Percentiles rank a stretch among this genome's conserved stretches.
phyloP scores from a whole-genome alignment of 2,113 vertebrate species.

The Rhabdomys dilectus region DNA sequence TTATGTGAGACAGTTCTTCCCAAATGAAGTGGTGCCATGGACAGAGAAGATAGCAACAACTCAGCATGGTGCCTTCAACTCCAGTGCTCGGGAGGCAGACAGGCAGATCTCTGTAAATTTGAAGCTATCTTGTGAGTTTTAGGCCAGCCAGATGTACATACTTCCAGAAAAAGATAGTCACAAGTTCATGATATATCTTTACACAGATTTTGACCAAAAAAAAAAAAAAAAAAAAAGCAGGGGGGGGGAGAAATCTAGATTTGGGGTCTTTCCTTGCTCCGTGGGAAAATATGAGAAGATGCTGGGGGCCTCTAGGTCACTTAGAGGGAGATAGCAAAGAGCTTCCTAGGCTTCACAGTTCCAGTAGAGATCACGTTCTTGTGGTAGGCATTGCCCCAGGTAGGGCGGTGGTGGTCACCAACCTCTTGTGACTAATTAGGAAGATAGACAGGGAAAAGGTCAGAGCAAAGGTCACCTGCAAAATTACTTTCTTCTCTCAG shows the following conservation, averaged over 20 bases:
- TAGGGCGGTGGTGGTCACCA: neutral
- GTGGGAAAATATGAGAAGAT: neutral
- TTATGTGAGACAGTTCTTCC: neutral
- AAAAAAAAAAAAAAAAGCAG: slow-evolving; percentile 8
- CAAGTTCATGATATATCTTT: neutral
- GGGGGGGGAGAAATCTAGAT: slow-evolving; percentile 20
- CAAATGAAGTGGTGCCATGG: neutral
- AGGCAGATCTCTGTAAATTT: neutral
- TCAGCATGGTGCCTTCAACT: neutral
- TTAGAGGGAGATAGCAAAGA: neutral
- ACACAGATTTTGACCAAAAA: neutral
- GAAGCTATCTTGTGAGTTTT: neutral
- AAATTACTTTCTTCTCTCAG: neutral
- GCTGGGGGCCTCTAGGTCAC: neutral
- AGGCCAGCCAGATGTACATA: neutral
- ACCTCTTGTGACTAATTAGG: neutral
- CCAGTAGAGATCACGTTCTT: neutral
- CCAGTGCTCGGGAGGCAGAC: neutral
- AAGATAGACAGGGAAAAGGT: neutral
- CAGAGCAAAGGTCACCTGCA: neutral
- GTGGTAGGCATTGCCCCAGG: neutral
- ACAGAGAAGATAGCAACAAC: neutral
- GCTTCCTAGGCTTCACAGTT: neutral
- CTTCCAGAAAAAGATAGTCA: neutral
- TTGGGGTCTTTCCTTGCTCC: neutral